Evolutionary conservation across 2,888 invertebrate species (phyloP), one percentile per base, ranked within the genome.

Genomic region (Adelognathus sp.): DNA sequence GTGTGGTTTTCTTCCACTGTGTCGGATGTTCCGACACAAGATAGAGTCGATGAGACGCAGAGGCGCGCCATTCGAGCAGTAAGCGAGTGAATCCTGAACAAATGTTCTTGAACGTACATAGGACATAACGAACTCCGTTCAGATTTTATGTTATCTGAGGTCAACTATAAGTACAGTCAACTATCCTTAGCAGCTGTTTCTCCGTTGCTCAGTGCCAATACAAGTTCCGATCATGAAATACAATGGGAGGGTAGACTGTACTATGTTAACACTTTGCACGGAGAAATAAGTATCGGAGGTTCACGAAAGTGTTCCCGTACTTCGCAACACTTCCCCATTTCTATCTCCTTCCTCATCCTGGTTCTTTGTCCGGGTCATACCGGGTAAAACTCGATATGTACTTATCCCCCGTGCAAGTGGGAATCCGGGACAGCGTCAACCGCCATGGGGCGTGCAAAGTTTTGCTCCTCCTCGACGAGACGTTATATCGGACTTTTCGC

Each of bases 371-470:
- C 44, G 27, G 31, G 18, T 70, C n/a, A n/a, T n/a, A 39, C 56
- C 18, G 44, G 41, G 39, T 33, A 60, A 60, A 78, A 70, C 31
- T 29, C 36, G 36, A 66, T 70, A 33, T 16, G 58, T 67, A 52
- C 41, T 41, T 73, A 54, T 52, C 31, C 41, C 16, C 29, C 60
- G 39, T 54, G 18, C 27, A 14, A 63, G 60, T 41, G 27, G 46
- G 61, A 74, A 75, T 78, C 73, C 60, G 21, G 39, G 29, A 46
- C 36, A 21, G 75, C 58, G 58, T 73, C 41, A 78, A 69, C 27
- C 54, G 77, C 63, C 73, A 64, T 64, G 44, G 61, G 61, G 66
- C 44, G 61, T 44, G 56, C 24, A 79, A 79, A 75, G 50, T 79
- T 74, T 74, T 46, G 76, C 41, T 29, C 50, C 24, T 44, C 16